Evolutionary conservation across 35 echinoderm and acorn worm genomes (phyloP).

Genomic region (Ophioderma brevispina): DNA sequence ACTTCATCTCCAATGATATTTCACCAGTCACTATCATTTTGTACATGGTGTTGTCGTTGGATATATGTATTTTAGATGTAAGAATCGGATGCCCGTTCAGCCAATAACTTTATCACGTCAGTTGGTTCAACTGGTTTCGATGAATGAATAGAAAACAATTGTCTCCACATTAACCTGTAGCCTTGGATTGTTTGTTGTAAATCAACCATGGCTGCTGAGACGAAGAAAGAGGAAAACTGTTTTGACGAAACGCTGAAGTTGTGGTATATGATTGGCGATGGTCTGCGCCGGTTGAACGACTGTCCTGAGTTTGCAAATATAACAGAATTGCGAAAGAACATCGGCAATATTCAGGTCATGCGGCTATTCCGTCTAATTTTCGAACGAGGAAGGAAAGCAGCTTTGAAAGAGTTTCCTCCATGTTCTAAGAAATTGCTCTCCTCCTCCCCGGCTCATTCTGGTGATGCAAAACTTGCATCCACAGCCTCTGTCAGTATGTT

Average conservation of each 20-base stretch:
- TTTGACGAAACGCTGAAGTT: neutral
- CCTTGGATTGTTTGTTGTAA: constrained; percentile 11
- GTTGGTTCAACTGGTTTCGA: neutral
- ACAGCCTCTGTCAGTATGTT: neutral
- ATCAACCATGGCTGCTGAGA: neutral
- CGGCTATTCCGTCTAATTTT: neutral
- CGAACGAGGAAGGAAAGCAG: constrained; percentile 6
- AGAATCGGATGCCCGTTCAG: neutral
- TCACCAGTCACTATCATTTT: neutral
- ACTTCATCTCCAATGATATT: neutral
- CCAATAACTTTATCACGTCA: neutral
- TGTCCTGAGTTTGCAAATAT: neutral
- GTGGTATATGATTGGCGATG: neutral
- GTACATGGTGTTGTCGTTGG: constrained; percentile 1
- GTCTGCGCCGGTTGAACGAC: neutral
- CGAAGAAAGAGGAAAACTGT: neutral
- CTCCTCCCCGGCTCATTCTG: neutral
- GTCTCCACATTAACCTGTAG: constrained; percentile 12
- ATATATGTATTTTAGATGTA: neutral
- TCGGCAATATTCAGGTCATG: neutral
- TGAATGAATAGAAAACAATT: neutral
- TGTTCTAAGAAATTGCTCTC: neutral
- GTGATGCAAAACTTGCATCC: neutral
- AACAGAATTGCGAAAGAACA: neutral
- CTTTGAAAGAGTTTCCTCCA: constrained; percentile 25